Percentiles rank a stretch among this genome's conserved stretches.
Conservation (phyloP, 2,888 invertebrate genomes). For the Xanthostigma xanthostigma region DNA sequence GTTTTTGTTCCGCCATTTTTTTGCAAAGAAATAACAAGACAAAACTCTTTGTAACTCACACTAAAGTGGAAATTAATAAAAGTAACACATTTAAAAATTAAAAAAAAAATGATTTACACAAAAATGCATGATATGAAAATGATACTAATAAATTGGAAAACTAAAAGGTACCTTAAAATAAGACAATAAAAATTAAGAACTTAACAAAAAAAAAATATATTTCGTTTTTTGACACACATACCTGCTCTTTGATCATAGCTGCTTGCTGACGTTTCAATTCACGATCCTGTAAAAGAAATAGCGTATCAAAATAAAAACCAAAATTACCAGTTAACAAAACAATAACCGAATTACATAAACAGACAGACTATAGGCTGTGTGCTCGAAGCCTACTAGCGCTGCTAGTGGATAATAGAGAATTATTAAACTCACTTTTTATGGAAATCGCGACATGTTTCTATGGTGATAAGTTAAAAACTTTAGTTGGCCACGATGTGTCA, state of each 20-base stretch:
- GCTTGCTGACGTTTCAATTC: slow-evolving; percentile 83
- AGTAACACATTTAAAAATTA: slow-evolving; percentile 5
- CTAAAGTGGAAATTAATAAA: slow-evolving; percentile 7
- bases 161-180: background rate
- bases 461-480: no score
- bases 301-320: background rate
- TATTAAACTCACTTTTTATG: no score
- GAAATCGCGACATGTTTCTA: no score
- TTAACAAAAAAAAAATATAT: no score
- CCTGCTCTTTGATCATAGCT: slow-evolving; percentile 82
- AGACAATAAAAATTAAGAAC: background rate
- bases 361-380: no score
- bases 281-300: slow-evolving; percentile 58
- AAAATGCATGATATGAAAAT: no score
- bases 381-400: no score
- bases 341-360: no score
- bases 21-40: slow-evolving; percentile 2
- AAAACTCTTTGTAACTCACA: slow-evolving; percentile 3
- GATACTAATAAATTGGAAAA: slow-evolving; percentile 1
- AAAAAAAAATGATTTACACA: slow-evolving; percentile 3
- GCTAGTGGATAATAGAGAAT: no score
- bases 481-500: no score
- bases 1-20: slow-evolving; percentile 6
- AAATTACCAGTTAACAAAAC: no score
- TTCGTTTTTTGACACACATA: slow-evolving; percentile 28